Evolutionary conservation across 1,140 invertebrate genomes (phyloP).

Genomic region (Zophobas atratus): DNA sequence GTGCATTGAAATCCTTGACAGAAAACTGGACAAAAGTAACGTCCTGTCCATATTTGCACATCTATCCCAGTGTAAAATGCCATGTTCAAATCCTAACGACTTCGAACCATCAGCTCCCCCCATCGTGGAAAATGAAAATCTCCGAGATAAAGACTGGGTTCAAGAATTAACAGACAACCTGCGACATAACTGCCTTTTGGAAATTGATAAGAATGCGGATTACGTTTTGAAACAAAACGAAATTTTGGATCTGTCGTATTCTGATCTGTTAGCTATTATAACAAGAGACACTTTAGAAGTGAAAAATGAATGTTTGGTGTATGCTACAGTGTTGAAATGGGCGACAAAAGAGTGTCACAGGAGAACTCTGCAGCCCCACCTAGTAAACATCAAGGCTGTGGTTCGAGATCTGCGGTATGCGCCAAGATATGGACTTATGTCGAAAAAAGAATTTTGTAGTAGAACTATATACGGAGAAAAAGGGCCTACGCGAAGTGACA

Average conservation of each 20-base stretch:
- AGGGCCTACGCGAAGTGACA: slow-evolving; percentile 62
- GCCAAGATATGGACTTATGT: slow-evolving; percentile 65
- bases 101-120: slow-evolving; percentile 65
- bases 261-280: slow-evolving; percentile 61
- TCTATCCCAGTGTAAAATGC: slow-evolving; percentile 56
- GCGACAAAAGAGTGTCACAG: slow-evolving; percentile 57
- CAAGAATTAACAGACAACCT: slow-evolving; percentile 60
- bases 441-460: slow-evolving; percentile 61
- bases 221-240: slow-evolving; percentile 61
- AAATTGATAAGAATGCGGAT: slow-evolving; percentile 64
- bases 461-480: slow-evolving; percentile 58
- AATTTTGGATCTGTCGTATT: slow-evolving; percentile 61
- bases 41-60: slow-evolving; percentile 59
- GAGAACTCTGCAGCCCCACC: slow-evolving; percentile 54
- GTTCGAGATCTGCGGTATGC: slow-evolving; percentile 61
- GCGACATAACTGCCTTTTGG: slow-evolving; percentile 63
- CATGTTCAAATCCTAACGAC: slow-evolving; percentile 53
- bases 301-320: slow-evolving; percentile 61
- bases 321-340: slow-evolving; percentile 63
- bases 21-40: slow-evolving; percentile 59
- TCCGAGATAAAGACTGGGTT: slow-evolving; percentile 62
- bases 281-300: slow-evolving; percentile 62
- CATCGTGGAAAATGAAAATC: slow-evolving; percentile 62
- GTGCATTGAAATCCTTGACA: slow-evolving; percentile 63
- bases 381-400: slow-evolving; percentile 60